Evolutionary conservation across 2,888 invertebrate species (phyloP).

Genomic region (Tetheella fluctuosa): DNA sequence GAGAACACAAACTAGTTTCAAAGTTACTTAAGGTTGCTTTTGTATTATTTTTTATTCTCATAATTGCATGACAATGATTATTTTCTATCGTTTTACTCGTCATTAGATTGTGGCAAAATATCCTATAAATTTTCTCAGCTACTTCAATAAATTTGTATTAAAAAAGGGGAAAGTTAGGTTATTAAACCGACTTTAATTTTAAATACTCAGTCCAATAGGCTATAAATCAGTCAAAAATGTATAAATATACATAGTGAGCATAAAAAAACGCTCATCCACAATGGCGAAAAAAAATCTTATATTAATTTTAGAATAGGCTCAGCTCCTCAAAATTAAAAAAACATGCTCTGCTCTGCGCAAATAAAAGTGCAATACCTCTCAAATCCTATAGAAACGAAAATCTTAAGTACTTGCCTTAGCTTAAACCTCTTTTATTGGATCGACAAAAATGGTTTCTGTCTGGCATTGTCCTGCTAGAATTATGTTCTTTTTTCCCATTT

Average conservation of each 20-base stretch:
- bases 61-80: not conserved
- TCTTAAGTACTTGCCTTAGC: slow-evolving; percentile 1
- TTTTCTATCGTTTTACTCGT: too few relatives aligned
- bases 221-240: too few relatives aligned
- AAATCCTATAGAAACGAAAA: not conserved
- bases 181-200: too few relatives aligned
- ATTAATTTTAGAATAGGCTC: too few relatives aligned
- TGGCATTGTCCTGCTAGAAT: slow-evolving; percentile 20
- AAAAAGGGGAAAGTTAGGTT: too few relatives aligned
- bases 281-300: too few relatives aligned
- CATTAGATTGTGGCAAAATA: too few relatives aligned
- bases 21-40: not conserved
- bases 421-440: slow-evolving; percentile 38
- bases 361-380: not conserved
- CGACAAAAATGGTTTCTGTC: slow-evolving; percentile 41
- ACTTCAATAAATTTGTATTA: too few relatives aligned
- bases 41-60: not conserved
- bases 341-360: not conserved
- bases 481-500: slow-evolving; percentile 41
- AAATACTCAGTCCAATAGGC: too few relatives aligned
- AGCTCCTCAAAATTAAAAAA: not conserved
- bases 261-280: too few relatives aligned
- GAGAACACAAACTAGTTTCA: not conserved
- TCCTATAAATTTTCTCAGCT: too few relatives aligned
- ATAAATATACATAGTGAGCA: too few relatives aligned